These are phyloP conservation scores for Oryzaephilus surinamensis DNA, from an alignment of 1,140 invertebrate species.

Conservation along the genomic window DNA sequence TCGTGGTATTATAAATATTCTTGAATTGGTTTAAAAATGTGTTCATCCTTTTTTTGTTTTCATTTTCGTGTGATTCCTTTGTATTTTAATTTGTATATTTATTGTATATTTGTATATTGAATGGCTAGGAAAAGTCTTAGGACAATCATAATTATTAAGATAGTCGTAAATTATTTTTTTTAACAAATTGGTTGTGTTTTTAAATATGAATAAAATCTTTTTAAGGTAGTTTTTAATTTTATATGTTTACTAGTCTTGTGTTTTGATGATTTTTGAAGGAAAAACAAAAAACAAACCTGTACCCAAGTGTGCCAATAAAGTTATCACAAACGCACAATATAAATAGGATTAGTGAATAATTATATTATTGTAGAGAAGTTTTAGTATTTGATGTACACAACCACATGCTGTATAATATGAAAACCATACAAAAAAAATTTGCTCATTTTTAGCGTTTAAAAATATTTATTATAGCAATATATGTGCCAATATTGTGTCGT, in stretches of 20 bases:
- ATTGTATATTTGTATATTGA: background rate
- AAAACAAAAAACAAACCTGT: too few species aligned
- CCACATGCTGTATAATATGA: too few species aligned
- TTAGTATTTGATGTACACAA: conserved; percentile 11
- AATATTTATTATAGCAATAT: conserved; percentile 18
- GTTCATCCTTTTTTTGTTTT: too few species aligned
- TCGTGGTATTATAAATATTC: conserved; percentile 84
- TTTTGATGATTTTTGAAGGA: too few species aligned
- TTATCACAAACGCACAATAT: conserved; percentile 12
- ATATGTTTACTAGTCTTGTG: too few species aligned
- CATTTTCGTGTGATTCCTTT: too few species aligned
- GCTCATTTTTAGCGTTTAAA: conserved; percentile 15
- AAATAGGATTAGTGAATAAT: conserved; percentile 3
- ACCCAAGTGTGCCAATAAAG: conserved; percentile 11
- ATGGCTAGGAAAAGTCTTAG: conserved; percentile 1
- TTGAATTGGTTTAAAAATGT: conserved; percentile 64
- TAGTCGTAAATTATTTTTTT: too few species aligned
- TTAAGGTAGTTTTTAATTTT: too few species aligned
- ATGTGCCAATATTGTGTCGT: conserved; percentile 14
- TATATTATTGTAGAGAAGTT: conserved; percentile 2
- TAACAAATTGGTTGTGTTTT: too few species aligned
- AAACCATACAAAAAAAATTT: conserved; percentile 10
- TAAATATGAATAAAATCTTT: too few species aligned
- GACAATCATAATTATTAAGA: conserved; percentile 7
- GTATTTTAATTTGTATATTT: too few species aligned